A percentile compares a stretch with the other conserved stretches of the same genome.
Evolutionary conservation across 2,113 vertebrate genomes (phyloP).

Genomic region (Copsychus sechellarum): DNA sequence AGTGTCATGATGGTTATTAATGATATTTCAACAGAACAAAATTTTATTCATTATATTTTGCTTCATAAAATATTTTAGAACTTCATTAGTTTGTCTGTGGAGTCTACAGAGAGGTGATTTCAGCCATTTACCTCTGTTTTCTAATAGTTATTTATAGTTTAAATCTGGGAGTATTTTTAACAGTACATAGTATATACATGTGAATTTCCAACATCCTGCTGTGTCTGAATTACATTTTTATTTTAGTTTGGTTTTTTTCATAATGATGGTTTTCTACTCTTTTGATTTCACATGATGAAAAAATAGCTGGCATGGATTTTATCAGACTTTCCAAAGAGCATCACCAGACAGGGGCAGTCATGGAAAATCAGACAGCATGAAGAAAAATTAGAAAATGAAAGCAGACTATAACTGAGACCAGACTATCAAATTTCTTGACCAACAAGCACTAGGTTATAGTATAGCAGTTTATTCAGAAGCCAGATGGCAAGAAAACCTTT

Average conservation of each 20-base stretch:
- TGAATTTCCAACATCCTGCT: neutral
- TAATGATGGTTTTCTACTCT: neutral
- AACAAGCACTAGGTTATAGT: neutral
- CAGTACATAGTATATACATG: neutral
- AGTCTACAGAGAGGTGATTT: neutral
- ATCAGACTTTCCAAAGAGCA: neutral
- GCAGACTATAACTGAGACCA: constrained; percentile 30
- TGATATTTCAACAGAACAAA: neutral
- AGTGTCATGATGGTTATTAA: neutral
- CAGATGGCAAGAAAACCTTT: neutral
- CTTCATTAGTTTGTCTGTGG: neutral
- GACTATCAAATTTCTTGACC: neutral
- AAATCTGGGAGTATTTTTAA: neutral
- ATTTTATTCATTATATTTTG: neutral
- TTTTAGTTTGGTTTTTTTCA: neutral
- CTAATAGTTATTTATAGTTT: neutral
- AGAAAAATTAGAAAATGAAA: neutral
- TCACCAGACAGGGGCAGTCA: neutral
- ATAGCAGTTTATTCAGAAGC: neutral
- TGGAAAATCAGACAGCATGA: constrained; percentile 3
- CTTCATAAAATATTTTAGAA: neutral
- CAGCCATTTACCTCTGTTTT: neutral
- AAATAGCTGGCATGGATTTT: neutral
- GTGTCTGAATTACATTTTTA: neutral
- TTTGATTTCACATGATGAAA: neutral